phyloP scores from a whole-genome alignment of 2,888 invertebrate genomes.

The Pseudanteris insignis region DNA sequence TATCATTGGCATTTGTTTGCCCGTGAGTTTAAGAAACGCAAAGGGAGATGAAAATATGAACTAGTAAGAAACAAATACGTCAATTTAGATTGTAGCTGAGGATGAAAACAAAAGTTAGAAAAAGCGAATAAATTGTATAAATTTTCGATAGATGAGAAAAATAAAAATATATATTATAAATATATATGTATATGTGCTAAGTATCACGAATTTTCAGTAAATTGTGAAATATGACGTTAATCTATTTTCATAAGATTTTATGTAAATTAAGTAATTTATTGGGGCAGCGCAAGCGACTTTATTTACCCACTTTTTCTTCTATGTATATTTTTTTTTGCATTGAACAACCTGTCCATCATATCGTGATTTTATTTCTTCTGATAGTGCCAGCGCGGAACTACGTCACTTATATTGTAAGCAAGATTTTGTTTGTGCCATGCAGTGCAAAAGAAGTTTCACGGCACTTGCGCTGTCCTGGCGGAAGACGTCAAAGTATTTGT shows the following conservation, averaged over 20 bases:
- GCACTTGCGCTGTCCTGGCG: conserved; percentile 23
- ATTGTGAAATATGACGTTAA: conserved; percentile 54
- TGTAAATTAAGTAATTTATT: conserved; percentile 46
- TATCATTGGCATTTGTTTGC: conserved; percentile 12
- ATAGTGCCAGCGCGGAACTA: not conserved
- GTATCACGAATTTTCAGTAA: conserved; percentile 55
- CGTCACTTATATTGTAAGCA: too few species aligned
- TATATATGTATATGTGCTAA: conserved; percentile 55
- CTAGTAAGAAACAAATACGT: conserved; percentile 42
- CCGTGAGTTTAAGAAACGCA: not conserved
- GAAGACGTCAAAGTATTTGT: conserved; percentile 34
- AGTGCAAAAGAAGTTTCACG: conserved; percentile 16
- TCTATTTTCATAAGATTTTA: conserved; percentile 54
- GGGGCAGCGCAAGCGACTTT: conserved; percentile 22
- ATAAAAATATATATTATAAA: conserved; percentile 43
- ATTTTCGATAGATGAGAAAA: conserved; percentile 50
- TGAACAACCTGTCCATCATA: conserved; percentile 1
- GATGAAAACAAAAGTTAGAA: conserved; percentile 11
- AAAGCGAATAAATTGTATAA: conserved; percentile 46
- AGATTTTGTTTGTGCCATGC: conserved; percentile 27
- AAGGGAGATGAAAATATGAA: conserved; percentile 40
- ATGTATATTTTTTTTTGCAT: conserved; percentile 17
- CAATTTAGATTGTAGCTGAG: conserved; percentile 53
- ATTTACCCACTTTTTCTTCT: too few species aligned
- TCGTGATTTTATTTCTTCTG: not conserved